Percentiles rank a stretch among this genome's conserved stretches.
phyloP scores from a whole-genome alignment of 2,888 invertebrate genomes.

The Cephus pygmeus region DNA sequence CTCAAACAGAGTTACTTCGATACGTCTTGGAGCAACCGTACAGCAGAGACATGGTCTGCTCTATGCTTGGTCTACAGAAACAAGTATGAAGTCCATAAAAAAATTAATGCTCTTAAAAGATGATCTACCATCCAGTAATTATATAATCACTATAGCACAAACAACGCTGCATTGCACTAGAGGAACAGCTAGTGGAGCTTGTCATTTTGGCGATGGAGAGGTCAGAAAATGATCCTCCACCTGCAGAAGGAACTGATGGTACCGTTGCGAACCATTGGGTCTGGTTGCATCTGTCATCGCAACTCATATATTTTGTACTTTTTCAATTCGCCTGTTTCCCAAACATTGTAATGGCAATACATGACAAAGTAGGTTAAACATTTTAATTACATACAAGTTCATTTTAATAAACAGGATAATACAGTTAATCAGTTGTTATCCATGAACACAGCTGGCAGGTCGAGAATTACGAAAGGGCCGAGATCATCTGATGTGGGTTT shows the following conservation, averaged over 20 bases:
- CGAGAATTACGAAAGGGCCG: constrained; percentile 88
- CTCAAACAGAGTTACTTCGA: constrained; percentile 86
- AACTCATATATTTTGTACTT: constrained; percentile 93
- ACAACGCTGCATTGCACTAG: constrained; percentile 87
- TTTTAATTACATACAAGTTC: background rate
- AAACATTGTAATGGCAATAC: constrained; percentile 89
- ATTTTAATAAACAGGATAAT: background rate
- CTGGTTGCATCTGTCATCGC: constrained; percentile 94
- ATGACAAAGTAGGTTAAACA: constrained; percentile 75
- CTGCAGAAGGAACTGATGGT: constrained; percentile 72
- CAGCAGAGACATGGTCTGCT: constrained; percentile 95
- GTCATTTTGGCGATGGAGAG: constrained; percentile 93
- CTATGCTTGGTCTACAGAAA: constrained; percentile 93
- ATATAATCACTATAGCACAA: constrained; percentile 72
- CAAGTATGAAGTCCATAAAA: constrained; percentile 69
- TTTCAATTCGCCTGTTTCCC: constrained; percentile 95
- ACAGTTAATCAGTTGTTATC: background rate
- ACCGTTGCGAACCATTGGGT: constrained; percentile 79
- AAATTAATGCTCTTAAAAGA: constrained; percentile 4
- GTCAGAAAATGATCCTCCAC: constrained; percentile 76
- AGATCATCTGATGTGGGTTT: constrained; percentile 99
- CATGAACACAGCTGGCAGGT: constrained; percentile 72
- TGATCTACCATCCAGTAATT: background rate
- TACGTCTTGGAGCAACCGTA: constrained; percentile 96
- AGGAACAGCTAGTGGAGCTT: constrained; percentile 92